A percentile compares a stretch with the other conserved stretches of the same genome.
Conservation (phyloP, 2,113 vertebrate genomes). For the Microtus oregoni region DNA sequence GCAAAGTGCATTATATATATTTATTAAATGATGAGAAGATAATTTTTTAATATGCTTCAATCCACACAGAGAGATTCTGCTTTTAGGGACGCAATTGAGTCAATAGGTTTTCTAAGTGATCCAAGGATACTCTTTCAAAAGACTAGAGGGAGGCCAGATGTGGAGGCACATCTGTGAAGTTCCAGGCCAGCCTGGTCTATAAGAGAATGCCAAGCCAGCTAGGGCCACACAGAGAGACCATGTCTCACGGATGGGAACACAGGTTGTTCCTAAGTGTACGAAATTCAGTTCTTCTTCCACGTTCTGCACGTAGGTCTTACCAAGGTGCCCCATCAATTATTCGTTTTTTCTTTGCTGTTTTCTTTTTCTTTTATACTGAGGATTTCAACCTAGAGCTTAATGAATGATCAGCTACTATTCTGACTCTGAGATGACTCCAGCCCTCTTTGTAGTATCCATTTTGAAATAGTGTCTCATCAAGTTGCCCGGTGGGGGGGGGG, state of each 20-base stretch:
- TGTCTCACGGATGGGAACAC: background rate
- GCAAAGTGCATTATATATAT: background rate
- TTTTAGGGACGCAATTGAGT: constrained; percentile 63
- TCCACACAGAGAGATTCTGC: background rate
- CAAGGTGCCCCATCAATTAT: background rate
- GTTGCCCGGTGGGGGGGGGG: too few species aligned
- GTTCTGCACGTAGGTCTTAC: background rate
- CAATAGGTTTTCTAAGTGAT: background rate
- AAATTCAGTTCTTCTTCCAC: constrained; percentile 4
- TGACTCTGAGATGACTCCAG: background rate
- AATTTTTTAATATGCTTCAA: background rate
- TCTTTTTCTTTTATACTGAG: background rate
- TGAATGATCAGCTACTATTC: background rate
- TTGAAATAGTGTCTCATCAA: background rate
- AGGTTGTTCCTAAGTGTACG: constrained; percentile 57
- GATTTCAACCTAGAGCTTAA: too few species aligned
- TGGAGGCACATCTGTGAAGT: background rate
- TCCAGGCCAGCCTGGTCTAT: background rate
- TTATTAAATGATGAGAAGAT: background rate
- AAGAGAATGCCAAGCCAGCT: background rate
- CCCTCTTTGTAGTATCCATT: background rate
- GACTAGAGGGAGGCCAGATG: background rate
- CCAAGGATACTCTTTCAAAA: constrained; percentile 34
- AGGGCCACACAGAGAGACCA: background rate
- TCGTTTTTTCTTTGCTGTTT: too few species aligned